Percentiles rank a stretch among this genome's conserved stretches.
phyloP scores from a whole-genome alignment of 2,888 invertebrate species.

The Cantharis nigra region DNA sequence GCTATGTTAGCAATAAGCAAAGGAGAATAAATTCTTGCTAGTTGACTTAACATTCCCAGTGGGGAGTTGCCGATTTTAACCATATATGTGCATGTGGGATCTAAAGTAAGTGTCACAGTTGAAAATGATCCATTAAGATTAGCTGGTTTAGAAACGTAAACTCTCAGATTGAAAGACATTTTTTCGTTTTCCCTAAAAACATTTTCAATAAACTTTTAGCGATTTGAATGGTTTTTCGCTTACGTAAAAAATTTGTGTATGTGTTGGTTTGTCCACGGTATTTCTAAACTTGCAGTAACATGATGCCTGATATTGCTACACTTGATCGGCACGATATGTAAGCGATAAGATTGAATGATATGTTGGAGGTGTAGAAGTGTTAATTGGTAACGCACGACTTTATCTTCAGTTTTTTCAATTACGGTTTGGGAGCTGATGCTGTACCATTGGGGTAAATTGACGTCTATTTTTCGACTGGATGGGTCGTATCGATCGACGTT shows the following conservation, averaged over 20 bases:
- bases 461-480: constrained; percentile 42
- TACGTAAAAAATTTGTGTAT: constrained; percentile 65
- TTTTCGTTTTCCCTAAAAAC: constrained; percentile 53
- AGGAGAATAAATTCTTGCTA: constrained; percentile 69
- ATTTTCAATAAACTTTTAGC: neutral
- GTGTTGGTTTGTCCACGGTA: constrained; percentile 70
- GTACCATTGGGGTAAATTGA: constrained; percentile 46
- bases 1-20: constrained; percentile 69
- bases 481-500: constrained; percentile 68
- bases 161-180: constrained; percentile 63
- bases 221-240: constrained; percentile 43
- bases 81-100: constrained; percentile 72
- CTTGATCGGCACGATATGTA: constrained; percentile 62
- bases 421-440: constrained; percentile 51
- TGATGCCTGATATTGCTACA: constrained; percentile 58
- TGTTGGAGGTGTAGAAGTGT: constrained; percentile 61
- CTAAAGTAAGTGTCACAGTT: constrained; percentile 65
- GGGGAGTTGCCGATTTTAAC: constrained; percentile 65
- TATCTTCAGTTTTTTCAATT: constrained; percentile 60
- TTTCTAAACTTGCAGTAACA: constrained; percentile 63
- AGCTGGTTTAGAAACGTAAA: constrained; percentile 61
- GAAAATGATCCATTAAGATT: constrained; percentile 55
- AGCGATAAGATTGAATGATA: constrained; percentile 64
- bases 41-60: constrained; percentile 64
- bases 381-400: constrained; percentile 66